Evolutionary conservation across 2,113 vertebrate species (phyloP), one percentile per base, ranked within the genome.

Genomic region (Sialia sialis): DNA sequence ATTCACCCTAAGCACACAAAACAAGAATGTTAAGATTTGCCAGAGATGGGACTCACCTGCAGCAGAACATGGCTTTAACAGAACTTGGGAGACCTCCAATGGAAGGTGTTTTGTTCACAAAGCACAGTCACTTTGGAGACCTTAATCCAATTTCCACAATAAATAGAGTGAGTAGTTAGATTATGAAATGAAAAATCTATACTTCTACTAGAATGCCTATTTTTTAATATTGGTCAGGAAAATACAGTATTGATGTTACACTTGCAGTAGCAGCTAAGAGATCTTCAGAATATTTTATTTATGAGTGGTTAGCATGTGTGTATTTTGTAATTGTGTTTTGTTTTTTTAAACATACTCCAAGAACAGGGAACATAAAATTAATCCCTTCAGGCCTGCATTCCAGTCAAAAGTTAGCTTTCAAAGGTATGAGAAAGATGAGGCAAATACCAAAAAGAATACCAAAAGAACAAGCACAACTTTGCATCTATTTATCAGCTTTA

Each of bases 1-100:
- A 94, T 66, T 95, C 96, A 92, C 98, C 97, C 98, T 98, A 88
- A 90, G 56, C 23, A 91, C 56, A 92, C 20, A 92, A 59, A 90
- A 78, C 19, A 30, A 0, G 5, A 68, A 8, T 2, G 15, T 83
- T 94, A 94, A 74, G 32, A 72, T 58, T 59, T 88, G 39, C 21
- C 18, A 17, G 55, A 73, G 6, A 43, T 9, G 11, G 48, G 30
- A 87, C 48, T 76, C 5, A 7, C 27, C 41, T 49, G 32, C 29
- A 89, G 76, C 32, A 80, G 30, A 81, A 66, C 0, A 3, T 18
- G 48, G 54, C 23, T 68, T 48, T 51, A 89, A 70, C n/a, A 84
- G 62, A 87, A 82, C 32, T 10, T 3, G 1, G 20, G 11, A 78
- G 23, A 46, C 6, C 8, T 87, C 82, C 59, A 74, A 4, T 23